phyloP scores from a whole-genome alignment of 2,888 invertebrate genomes.

The Scotopteryx bipunctaria region DNA sequence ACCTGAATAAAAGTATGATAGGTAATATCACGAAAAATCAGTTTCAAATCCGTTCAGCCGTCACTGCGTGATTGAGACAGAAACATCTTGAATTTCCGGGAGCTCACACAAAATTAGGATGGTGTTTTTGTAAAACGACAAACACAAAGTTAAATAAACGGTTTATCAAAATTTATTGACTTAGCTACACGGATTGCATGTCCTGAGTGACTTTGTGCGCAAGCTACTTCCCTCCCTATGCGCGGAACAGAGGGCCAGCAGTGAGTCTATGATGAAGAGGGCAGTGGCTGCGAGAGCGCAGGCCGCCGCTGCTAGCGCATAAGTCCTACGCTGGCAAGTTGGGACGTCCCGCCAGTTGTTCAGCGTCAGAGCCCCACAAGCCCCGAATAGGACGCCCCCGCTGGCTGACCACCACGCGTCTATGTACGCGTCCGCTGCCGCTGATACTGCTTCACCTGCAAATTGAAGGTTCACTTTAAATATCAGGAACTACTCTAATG shows the following conservation, averaged over 20 bases:
- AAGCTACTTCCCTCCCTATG: conserved; percentile 56
- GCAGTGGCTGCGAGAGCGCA: conserved; percentile 62
- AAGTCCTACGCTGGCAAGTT: conserved; percentile 46
- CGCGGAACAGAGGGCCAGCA: conserved; percentile 64
- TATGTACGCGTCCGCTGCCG: conserved; percentile 71
- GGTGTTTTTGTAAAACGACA: no score
- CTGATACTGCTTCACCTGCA: conserved; percentile 69
- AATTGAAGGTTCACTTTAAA: no score
- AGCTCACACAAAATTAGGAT: no score
- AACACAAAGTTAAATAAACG: background rate
- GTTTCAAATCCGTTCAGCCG: no score
- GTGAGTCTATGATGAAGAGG: conserved; percentile 59
- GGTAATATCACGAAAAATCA: no score
- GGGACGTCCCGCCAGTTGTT: conserved; percentile 63
- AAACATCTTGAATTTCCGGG: no score
- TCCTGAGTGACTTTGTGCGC: conserved; percentile 51
- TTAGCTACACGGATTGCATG: conserved; percentile 26
- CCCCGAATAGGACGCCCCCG: conserved; percentile 62
- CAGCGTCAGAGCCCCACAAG: conserved; percentile 63
- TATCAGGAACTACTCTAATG: no score
- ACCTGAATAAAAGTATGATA: no score
- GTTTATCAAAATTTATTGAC: conserved; percentile 23
- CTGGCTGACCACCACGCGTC: conserved; percentile 73
- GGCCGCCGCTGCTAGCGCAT: conserved; percentile 58
- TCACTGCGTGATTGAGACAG: no score